These are phyloP conservation scores for Tigriopus japonicus DNA, from an alignment of 1,140 invertebrate genomes.

Conservation along the genomic window DNA sequence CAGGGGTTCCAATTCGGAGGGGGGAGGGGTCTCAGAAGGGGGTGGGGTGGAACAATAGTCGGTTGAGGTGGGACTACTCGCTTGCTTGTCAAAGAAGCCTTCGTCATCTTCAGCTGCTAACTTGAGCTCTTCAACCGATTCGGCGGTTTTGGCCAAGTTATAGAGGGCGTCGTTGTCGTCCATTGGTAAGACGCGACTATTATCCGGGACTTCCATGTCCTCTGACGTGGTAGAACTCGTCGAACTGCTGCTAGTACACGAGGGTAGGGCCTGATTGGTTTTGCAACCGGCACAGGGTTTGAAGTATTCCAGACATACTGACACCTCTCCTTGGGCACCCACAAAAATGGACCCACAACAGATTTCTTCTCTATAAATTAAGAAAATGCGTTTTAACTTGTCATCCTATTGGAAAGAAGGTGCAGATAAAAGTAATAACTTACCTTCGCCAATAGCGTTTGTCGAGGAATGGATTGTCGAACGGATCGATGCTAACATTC, in stretches of 20 bases:
- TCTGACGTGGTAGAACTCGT: too few species aligned
- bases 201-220: too few species aligned
- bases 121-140: background rate
- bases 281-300: background rate
- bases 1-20: too few species aligned
- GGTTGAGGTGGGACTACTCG: too few species aligned
- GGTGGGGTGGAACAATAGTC: too few species aligned
- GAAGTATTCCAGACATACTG: background rate
- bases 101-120: background rate
- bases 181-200: background rate
- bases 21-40: too few species aligned
- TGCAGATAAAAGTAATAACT: background rate
- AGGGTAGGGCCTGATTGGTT: too few species aligned
- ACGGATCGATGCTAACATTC: background rate
- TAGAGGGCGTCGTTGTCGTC: background rate
- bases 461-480: background rate
- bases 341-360: background rate
- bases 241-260: too few species aligned
- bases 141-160: background rate
- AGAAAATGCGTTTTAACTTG: too few species aligned
- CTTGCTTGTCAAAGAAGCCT: background rate
- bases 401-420: background rate
- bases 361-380: background rate
- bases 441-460: background rate
- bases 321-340: background rate